phyloP scores from a whole-genome alignment of 2,888 invertebrate genomes.

The Hyppa rectilinea region DNA sequence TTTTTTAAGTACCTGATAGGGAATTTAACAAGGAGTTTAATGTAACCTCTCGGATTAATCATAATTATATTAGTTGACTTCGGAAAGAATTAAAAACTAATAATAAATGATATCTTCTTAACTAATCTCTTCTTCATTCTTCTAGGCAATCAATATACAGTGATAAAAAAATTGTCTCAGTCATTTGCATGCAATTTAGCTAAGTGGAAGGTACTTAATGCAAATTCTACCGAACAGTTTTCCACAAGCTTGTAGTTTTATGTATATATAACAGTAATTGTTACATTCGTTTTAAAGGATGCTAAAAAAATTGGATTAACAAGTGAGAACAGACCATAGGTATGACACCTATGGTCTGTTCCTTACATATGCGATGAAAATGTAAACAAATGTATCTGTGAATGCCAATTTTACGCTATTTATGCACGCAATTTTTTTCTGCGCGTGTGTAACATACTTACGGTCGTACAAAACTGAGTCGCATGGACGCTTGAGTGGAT shows the following conservation, averaged over 20 bases:
- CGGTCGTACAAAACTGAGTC: no score
- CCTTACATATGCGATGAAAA: no score
- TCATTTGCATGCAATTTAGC: not conserved
- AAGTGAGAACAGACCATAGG: not conserved
- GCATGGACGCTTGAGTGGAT: no score
- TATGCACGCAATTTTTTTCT: no score
- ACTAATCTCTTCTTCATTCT: no score
- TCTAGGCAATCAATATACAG: not conserved
- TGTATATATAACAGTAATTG: not conserved
- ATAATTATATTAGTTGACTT: not conserved
- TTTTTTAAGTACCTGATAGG: not conserved
- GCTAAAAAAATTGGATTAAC: not conserved
- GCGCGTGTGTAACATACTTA: no score
- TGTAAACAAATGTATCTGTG: not conserved
- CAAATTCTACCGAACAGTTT: not conserved
- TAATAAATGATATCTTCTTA: not conserved
- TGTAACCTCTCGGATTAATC: not conserved
- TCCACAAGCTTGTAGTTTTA: not conserved
- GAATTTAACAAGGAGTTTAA: not conserved
- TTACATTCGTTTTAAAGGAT: not conserved
- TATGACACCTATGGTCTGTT: no score
- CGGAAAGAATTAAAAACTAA: not conserved
- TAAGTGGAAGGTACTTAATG: constrained; percentile 2
- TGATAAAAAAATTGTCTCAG: not conserved
- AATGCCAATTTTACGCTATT: no score